Evolutionary conservation across 2,113 vertebrate genomes (phyloP).

Genomic region (Plestiodon gilberti): DNA sequence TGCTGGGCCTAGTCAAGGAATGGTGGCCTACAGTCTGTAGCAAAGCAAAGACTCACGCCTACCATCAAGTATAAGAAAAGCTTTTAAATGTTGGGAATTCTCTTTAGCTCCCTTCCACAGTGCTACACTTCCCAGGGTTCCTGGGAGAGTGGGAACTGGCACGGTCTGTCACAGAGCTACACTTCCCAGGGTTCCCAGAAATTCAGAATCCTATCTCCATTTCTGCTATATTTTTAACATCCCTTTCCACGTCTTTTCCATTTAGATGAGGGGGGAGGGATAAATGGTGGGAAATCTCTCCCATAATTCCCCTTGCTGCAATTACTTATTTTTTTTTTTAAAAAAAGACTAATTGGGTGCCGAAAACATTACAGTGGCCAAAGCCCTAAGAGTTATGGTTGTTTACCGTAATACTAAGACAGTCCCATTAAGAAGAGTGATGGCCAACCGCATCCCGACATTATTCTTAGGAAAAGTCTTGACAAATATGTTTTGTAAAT

Average conservation of each 20-base stretch:
- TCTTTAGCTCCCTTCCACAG: too few relatives aligned
- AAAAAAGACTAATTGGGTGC: constrained; percentile 79
- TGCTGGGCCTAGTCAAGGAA: too few relatives aligned
- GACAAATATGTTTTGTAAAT: constrained; percentile 87
- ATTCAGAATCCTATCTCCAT: background rate
- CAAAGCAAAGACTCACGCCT: too few relatives aligned
- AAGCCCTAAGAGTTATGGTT: constrained; percentile 81
- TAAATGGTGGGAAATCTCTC: constrained; percentile 54
- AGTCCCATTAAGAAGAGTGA: constrained; percentile 87
- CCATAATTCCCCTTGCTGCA: constrained; percentile 68
- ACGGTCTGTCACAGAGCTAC: background rate
- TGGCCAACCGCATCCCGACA: constrained; percentile 79
- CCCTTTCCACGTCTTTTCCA: constrained; percentile 1
- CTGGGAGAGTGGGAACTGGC: too few relatives aligned
- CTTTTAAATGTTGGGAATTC: too few relatives aligned
- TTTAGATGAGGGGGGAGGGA: constrained; percentile 9
- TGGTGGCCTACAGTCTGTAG: too few relatives aligned
- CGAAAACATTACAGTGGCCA: constrained; percentile 78
- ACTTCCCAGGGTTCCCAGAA: too few relatives aligned
- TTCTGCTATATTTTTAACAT: background rate
- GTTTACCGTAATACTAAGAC: constrained; percentile 85
- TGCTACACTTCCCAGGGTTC: too few relatives aligned
- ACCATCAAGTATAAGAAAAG: too few relatives aligned
- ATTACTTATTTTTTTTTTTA: constrained; percentile 47
- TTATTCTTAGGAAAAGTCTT: constrained; percentile 86